Evolutionary conservation across 2,888 invertebrate genomes (phyloP), one percentile per base, ranked within the genome.

Genomic region (Hybos culiciformis): DNA sequence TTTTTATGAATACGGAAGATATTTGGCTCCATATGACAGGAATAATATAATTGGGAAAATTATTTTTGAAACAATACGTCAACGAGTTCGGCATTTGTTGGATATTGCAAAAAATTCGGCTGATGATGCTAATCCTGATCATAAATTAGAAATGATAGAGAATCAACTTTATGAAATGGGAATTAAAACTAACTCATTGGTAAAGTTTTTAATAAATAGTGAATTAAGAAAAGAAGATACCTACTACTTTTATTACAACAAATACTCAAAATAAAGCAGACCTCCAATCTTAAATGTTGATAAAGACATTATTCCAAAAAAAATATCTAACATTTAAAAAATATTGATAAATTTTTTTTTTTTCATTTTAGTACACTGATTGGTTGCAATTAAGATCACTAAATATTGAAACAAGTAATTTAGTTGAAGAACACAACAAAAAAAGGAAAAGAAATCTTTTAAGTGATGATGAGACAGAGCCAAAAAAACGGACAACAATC

Each of bases 1-100:
- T 68, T 96, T 84, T 61, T 96, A 91, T 63, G 86, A 86, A 61
- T 75, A 91, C 57, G 94, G 93, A 1, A 75, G 81, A 48, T 80
- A 85, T 56, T 63, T 91, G 19, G 76, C 83, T 26, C 73, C 74
- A 43, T 75, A 84, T 57, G 80, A 82, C 58, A 73, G 75, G 36
- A 74, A 76, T 57, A 80, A 83, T 38, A 75, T 79, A 52, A 75
- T 88, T 40, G 75, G 75, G 1, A 70, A 73, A 41, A 76, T 80
- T 50, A 68, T 88, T 41, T 70, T 81, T 49, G 77, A 83, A 71
- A 81, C 85, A 9, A 86, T 90, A 59, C 79, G 82, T 49, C 77
- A 78, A 49, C 72, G 93, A 45, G 84, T 91, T 51, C 73, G 83
- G 42, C 73, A 80, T 58, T 68, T 92, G 41, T 75, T 91, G 69